Conservation (phyloP, 30 jellyfish, hydroid and myxozoan genomes). For the Aurelia sp. region DNA sequence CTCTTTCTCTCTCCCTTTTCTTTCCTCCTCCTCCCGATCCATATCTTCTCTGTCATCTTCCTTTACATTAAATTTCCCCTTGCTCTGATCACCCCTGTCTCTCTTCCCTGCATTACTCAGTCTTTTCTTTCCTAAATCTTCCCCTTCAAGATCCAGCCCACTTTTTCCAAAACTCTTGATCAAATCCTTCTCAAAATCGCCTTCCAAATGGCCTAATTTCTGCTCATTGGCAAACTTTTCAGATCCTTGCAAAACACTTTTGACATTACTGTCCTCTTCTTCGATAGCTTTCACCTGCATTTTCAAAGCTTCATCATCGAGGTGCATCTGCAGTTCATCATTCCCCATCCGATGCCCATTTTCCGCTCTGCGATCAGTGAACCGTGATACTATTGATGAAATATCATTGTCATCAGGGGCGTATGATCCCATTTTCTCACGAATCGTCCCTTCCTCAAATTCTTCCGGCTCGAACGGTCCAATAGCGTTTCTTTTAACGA, state of each 20-base stretch:
- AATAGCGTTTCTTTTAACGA: conserved; percentile 43
- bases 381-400: conserved; percentile 37
- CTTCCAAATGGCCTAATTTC: conserved; percentile 61
- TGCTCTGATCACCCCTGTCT: conserved; percentile 3
- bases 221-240: conserved; percentile 55
- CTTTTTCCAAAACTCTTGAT: conserved; percentile 55
- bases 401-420: conserved; percentile 66
- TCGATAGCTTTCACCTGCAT: conserved; percentile 81
- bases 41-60: conserved; percentile 17
- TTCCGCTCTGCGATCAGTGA: conserved; percentile 51
- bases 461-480: conserved; percentile 32
- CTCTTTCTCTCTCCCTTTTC: conserved; percentile 1
- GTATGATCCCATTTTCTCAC: conserved; percentile 34
- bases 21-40: conserved; percentile 31
- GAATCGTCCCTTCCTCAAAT: conserved; percentile 8
- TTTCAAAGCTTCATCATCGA: conserved; percentile 80
- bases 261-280: conserved; percentile 80
- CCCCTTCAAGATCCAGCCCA: conserved; percentile 39
- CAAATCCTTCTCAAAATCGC: conserved; percentile 65
- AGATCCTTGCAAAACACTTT: conserved; percentile 74
- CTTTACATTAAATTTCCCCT: background rate
- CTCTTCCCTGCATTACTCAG: conserved; percentile 10
- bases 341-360: conserved; percentile 57
- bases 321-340: conserved; percentile 73
- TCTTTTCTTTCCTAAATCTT: conserved; percentile 17